Evolutionary conservation across 2,888 invertebrate species (phyloP).

Genomic region (Caenorhabditis afra): DNA sequence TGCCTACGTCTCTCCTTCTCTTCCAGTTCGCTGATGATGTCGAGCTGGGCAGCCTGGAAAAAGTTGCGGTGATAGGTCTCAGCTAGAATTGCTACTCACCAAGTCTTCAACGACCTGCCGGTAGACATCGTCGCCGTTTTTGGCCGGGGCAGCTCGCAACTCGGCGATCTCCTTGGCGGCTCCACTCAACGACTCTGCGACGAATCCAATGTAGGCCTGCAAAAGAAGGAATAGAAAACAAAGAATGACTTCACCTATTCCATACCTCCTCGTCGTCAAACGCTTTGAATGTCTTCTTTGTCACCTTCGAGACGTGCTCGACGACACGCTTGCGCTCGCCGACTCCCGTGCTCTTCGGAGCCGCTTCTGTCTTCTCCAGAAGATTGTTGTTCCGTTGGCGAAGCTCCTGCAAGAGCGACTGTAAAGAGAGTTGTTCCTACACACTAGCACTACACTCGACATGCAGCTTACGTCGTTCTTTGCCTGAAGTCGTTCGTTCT

Average conservation of each 20-base stretch:
- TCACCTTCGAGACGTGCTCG: constrained; percentile 9
- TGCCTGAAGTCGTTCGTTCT: neutral
- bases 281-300: constrained; percentile 18
- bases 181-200: constrained; percentile 20
- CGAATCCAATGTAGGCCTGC: constrained; percentile 37
- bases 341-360: constrained; percentile 5
- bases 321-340: constrained; percentile 34
- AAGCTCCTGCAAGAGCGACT: constrained; percentile 44
- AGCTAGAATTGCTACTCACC: constrained; percentile 1
- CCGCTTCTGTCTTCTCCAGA: constrained; percentile 53
- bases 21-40: constrained; percentile 17
- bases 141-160: neutral
- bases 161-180: constrained; percentile 20
- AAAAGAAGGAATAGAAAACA: neutral
- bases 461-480: constrained; percentile 30
- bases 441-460: neutral
- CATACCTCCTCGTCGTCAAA: constrained; percentile 30
- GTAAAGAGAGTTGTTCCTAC: neutral
- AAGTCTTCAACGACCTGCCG: neutral
- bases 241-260: neutral
- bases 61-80: neutral
- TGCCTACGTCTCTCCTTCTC: neutral
- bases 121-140: neutral
- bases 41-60: constrained; percentile 27
- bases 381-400: constrained; percentile 48